Evolutionary conservation across 2,888 invertebrate genomes (phyloP).

Genomic region (Arctia plantaginis): DNA sequence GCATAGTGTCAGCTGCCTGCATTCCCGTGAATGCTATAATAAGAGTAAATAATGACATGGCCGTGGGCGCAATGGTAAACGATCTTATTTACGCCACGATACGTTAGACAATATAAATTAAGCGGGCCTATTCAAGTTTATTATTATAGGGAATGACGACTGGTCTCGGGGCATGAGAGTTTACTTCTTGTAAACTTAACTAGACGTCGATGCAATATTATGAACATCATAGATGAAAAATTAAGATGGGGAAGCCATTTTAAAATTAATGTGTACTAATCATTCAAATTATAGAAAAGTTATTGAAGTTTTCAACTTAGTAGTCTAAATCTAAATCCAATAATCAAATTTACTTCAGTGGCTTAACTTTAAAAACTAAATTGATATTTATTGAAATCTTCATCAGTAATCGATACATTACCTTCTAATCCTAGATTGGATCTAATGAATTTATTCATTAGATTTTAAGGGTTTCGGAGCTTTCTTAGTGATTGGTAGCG

Average conservation of each 20-base stretch:
- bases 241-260: neutral
- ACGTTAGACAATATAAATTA: slow-evolving; percentile 18
- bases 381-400: neutral
- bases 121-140: slow-evolving; percentile 6
- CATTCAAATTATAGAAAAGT: neutral
- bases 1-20: slow-evolving; percentile 37
- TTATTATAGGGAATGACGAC: slow-evolving; percentile 12
- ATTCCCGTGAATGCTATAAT: slow-evolving; percentile 38
- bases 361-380: neutral
- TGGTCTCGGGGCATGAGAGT: neutral
- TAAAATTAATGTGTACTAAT: neutral
- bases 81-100: slow-evolving; percentile 12
- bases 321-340: neutral
- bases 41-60: slow-evolving; percentile 28
- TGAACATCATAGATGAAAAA: neutral
- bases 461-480: neutral
- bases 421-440: neutral
- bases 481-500: neutral
- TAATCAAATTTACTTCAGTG: neutral
- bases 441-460: neutral
- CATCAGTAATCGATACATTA: neutral
- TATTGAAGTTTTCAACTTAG: neutral
- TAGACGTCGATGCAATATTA: neutral
- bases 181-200: slow-evolving; percentile 7
- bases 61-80: slow-evolving; percentile 10